Evolutionary conservation across 2,797 vertebrate species (phyloP), one percentile per base, ranked within the genome.

Genomic region (Helostoma temminkii): DNA sequence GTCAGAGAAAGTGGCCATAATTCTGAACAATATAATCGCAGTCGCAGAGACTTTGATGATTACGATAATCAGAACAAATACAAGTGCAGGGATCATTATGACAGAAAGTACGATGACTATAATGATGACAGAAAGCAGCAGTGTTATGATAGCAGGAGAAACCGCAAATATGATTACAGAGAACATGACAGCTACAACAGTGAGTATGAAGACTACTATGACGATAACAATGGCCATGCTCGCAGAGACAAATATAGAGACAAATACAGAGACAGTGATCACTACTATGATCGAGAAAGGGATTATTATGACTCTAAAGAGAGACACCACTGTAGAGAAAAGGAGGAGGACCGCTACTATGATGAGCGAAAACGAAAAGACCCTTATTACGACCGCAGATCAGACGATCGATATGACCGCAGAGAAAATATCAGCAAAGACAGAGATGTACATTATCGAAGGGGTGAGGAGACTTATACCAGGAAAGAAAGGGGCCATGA

Each of bases 281-380:
- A 41, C 5, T 56, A 64, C 50, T 53, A 74, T 60, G 81, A 89
- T 37, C 53, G 8, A 28, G 86, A 88, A 22, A 65, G 42, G 22
- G 86, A 92, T 45, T 79, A 81, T 49, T 77, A 83, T 68, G 87
- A 93, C 45, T 76, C 66, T 2, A 91, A 71, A 74, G 83, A 91
- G 5, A 37, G 58, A 3, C 65, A 80, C 52, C 62, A 32, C 22
- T 79, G 71, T 45, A 86, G 75, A 74, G 90, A 91, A 19, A 87
- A 80, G 49, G 87, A 90, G 11, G 78, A 85, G 1, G 88, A 90
- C 43, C 37, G 9, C 15, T 85, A 70, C 66, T 74, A 88, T 25
- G 74, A 83, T 43, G 89, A 92, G 10, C 63, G 48, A 42, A 91
- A 71, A 75, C 59, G 21, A 5, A 79, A 58, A 30, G 91, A 88